Base-by-base conservation (phyloP, 2,888 invertebrate genomes). In the Anagyrus pseudococci region DNA sequence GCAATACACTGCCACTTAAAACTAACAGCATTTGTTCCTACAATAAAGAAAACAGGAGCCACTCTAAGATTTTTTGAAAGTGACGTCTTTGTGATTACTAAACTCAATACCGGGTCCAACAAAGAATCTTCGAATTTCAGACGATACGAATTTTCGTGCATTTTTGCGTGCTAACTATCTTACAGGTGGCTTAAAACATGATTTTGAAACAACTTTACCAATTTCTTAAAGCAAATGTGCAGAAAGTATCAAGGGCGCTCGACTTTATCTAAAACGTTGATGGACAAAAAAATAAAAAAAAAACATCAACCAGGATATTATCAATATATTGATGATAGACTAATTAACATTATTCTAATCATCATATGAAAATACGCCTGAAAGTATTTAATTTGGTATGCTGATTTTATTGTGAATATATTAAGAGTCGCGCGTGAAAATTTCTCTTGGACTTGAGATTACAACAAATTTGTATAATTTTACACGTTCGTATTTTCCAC, bases 221-320 rank as follows among this genome's bases (percentile, higher is more conserved):
- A 37, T 37, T 37, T 37, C 15, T 13, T 8, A 37, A 20, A 48
- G 33, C 33, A n/a, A 58, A 54, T 29, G 23, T 41, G 54, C 48
- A 57, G 49, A 61, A 58, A 61, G 64, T 64, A 64, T 64, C 64
- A 64, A 64, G 64, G 60, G 47, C 25, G 29, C 57, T 57, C 46
- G 19, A 59, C 52, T 23, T 55, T 52, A 58, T 54, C 25, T 52
- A 22, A 4, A 33, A 47, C 3, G 33, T 13, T 37, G 8, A 37
- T 37, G 33, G 15, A 13, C 13, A 15, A 13, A 40, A 46, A 50
- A 53, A 29, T 26, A 37, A 58, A 25, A 6, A 48, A 15, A 6
- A 62, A 40, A 58, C 43, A 43, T 33, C 37, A 43, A 20, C 4
- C 29, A 56, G 19, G 37, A 58, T 58, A 49, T 59, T 50, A 29